phyloP scores from a whole-genome alignment of 2,113 vertebrate genomes.

The Zosterops borbonicus region DNA sequence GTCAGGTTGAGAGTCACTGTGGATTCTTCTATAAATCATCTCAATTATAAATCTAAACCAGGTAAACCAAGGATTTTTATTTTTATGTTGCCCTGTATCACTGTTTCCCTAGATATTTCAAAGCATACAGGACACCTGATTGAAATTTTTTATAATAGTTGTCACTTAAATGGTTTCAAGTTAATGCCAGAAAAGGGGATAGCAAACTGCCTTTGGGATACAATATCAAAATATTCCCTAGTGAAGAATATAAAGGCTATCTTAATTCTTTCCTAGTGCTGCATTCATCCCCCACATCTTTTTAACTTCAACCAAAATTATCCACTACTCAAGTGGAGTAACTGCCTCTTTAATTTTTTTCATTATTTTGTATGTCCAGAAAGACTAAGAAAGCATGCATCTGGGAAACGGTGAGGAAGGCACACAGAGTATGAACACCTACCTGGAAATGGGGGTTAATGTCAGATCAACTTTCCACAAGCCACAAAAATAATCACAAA shows the following conservation, averaged over 20 bases:
- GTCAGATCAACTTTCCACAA: background rate
- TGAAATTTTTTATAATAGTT: background rate
- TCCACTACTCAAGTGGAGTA: background rate
- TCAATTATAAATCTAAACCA: conserved; percentile 65
- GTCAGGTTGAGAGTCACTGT: conserved; percentile 57
- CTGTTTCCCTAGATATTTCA: conserved; percentile 27
- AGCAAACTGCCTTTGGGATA: background rate
- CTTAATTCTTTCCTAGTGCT: background rate
- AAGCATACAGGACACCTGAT: background rate
- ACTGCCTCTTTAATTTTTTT: background rate
- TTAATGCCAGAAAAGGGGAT: background rate
- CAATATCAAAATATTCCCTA: background rate
- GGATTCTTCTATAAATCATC: conserved; percentile 40
- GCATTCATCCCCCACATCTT: background rate
- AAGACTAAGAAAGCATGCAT: background rate
- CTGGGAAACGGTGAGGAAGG: background rate
- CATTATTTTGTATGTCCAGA: background rate
- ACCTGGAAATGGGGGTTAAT: background rate
- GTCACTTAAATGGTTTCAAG: background rate
- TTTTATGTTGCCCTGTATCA: conserved; percentile 49
- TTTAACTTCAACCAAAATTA: background rate
- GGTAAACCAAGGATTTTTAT: conserved; percentile 52
- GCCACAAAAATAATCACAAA: background rate
- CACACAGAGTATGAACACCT: background rate
- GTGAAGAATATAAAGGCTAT: background rate